phyloP scores from a whole-genome alignment of 2,797 vertebrate species.

The Catamblyrhynchus diadema region DNA sequence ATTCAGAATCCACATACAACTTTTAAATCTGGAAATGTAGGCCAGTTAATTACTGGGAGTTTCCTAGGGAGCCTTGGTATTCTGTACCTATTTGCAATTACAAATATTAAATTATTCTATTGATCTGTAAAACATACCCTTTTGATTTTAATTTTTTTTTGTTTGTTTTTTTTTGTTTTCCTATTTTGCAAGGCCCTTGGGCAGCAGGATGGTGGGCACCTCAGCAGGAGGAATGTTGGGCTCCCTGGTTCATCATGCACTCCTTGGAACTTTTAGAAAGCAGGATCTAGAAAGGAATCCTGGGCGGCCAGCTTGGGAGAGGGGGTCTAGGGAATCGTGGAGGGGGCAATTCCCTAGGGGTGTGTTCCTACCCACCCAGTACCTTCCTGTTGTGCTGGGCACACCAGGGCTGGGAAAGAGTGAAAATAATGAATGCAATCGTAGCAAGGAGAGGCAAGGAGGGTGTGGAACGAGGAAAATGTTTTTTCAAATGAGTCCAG shows the following conservation, averaged over 20 bases:
- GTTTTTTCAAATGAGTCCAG: background rate
- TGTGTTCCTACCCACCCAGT: background rate
- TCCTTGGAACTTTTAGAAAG: background rate
- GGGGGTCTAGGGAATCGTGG: too few species aligned
- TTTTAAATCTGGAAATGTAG: background rate
- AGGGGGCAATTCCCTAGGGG: background rate
- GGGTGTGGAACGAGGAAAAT: fast-evolving
- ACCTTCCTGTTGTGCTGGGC: background rate
- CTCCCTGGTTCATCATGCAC: background rate
- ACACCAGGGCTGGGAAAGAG: background rate
- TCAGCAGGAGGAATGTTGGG: background rate
- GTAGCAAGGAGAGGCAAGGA: background rate
- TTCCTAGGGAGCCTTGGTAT: background rate
- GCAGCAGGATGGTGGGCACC: background rate
- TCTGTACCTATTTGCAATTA: background rate
- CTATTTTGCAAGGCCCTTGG: background rate
- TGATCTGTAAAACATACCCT: background rate
- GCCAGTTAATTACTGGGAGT: background rate
- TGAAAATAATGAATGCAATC: background rate
- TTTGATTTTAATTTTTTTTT: background rate
- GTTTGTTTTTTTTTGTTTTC: background rate
- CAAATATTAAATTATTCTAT: background rate
- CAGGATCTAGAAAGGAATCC: background rate
- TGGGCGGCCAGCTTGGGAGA: background rate
- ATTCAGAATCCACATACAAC: background rate